Percentiles rank a stretch among this genome's conserved stretches.
Conservation (phyloP, 2,888 invertebrate species). For the Napeogenes sylphis region DNA sequence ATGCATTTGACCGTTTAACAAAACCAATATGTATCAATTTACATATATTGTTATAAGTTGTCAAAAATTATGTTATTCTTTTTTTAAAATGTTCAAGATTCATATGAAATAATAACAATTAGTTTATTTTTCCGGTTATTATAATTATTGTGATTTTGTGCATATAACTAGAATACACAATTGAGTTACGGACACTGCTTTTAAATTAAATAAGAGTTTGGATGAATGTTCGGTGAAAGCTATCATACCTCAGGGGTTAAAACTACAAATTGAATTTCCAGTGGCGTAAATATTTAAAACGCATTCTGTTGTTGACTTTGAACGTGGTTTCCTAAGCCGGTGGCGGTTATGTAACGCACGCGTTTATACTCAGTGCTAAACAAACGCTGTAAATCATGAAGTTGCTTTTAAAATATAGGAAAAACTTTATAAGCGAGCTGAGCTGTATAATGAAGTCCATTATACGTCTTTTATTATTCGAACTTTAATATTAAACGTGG, state of each 20-base stretch:
- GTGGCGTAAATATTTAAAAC: conserved; percentile 60
- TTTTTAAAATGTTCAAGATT: too few species aligned
- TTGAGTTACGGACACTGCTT: background rate
- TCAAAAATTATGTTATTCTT: too few species aligned
- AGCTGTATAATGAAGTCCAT: conserved; percentile 3
- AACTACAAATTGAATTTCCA: conserved; percentile 66
- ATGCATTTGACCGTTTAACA: conserved; percentile 11
- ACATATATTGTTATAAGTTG: too few species aligned
- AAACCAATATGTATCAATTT: background rate
- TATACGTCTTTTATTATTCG: conserved; percentile 9
- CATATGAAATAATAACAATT: too few species aligned
- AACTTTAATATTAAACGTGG: background rate
- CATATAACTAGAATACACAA: background rate
- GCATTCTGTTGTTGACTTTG: conserved; percentile 52
- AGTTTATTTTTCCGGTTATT: too few species aligned
- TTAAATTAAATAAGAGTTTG: background rate
- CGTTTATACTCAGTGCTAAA: conserved; percentile 29
- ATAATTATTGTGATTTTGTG: background rate
- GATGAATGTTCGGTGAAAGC: conserved; percentile 33
- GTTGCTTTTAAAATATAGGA: conserved; percentile 11
- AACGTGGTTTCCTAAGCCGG: conserved; percentile 39
- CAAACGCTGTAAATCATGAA: conserved; percentile 33
- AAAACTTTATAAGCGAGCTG: conserved; percentile 7
- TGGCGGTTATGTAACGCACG: conserved; percentile 24
- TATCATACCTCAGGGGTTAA: conserved; percentile 49